These are phyloP conservation scores for Arizona elegans DNA, from an alignment of 2,113 vertebrate species.

Conservation along the genomic window DNA sequence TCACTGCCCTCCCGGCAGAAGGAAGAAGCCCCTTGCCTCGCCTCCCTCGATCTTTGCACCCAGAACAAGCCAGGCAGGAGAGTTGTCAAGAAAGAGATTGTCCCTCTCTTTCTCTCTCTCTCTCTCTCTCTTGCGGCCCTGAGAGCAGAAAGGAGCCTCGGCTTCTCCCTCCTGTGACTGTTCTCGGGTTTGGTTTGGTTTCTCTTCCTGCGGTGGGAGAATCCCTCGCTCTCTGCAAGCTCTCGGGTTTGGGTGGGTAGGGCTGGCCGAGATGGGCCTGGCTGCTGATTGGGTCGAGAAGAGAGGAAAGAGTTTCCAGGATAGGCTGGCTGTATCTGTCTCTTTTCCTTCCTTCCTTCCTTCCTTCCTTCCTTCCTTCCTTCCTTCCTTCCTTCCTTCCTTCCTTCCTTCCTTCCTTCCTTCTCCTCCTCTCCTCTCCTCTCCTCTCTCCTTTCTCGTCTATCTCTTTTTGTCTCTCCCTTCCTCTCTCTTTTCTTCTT, in stretches of 20 bases:
- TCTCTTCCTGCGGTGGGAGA: constrained; percentile 15
- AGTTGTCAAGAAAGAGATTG: not conserved
- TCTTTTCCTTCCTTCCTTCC: not conserved
- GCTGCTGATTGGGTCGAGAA: constrained; percentile 5
- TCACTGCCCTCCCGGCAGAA: constrained; percentile 12
- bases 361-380: too few relatives aligned
- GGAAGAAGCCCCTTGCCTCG: not conserved
- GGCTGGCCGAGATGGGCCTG: not conserved
- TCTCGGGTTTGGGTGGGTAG: constrained; percentile 36
- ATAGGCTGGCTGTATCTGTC: not conserved
- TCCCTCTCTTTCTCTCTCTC: too few relatives aligned
- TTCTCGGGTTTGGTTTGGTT: not conserved
- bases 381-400: too few relatives aligned
- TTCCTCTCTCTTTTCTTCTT: too few relatives aligned
- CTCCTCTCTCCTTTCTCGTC: too few relatives aligned
- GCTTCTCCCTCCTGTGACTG: not conserved
- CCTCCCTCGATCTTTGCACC: not conserved
- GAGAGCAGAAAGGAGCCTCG: not conserved
- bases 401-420: too few relatives aligned
- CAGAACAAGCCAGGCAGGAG: constrained; percentile 12
- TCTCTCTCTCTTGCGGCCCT: not conserved
- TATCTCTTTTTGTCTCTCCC: too few relatives aligned
- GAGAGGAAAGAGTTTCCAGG: rapidly evolving
- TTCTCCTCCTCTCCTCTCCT: too few relatives aligned
- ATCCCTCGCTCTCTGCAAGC: constrained; percentile 24